Conservation (phyloP, 2,113 vertebrate species). For the Coregonus clupeaformis region DNA sequence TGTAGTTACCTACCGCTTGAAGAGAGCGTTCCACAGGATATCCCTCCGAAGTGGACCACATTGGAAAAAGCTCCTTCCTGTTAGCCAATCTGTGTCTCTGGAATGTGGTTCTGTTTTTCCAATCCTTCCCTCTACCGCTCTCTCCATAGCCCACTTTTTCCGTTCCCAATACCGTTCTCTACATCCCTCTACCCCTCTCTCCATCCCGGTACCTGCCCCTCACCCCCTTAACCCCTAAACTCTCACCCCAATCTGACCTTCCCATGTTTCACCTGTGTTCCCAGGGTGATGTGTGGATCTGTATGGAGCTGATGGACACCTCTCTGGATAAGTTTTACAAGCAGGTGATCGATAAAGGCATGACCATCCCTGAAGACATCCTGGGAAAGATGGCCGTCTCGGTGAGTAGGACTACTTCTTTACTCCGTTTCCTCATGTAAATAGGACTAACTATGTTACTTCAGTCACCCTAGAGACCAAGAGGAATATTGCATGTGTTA, state of each 20-base stretch:
- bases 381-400: constrained; percentile 95
- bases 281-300: constrained; percentile 97
- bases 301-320: constrained; percentile 98
- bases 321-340: constrained; percentile 98
- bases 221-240: background rate
- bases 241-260: background rate
- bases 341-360: constrained; percentile 90
- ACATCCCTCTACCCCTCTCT: background rate
- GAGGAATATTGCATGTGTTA: too few relatives aligned
- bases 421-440: too few relatives aligned
- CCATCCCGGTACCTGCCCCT: background rate
- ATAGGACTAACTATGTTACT: too few relatives aligned
- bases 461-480: too few relatives aligned
- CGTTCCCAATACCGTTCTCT: too few relatives aligned
- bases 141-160: background rate
- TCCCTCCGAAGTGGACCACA: constrained; percentile 29
- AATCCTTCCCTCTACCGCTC: background rate
- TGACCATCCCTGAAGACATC: constrained; percentile 92
- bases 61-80: constrained; percentile 40
- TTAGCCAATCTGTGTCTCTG: constrained; percentile 21
- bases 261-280: constrained; percentile 16
- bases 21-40: constrained; percentile 49
- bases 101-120: constrained; percentile 18
- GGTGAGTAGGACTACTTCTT: constrained; percentile 71
- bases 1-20: constrained; percentile 36